Evolutionary conservation across 2,113 vertebrate genomes (phyloP).

Genomic region (Balaeniceps rex): DNA sequence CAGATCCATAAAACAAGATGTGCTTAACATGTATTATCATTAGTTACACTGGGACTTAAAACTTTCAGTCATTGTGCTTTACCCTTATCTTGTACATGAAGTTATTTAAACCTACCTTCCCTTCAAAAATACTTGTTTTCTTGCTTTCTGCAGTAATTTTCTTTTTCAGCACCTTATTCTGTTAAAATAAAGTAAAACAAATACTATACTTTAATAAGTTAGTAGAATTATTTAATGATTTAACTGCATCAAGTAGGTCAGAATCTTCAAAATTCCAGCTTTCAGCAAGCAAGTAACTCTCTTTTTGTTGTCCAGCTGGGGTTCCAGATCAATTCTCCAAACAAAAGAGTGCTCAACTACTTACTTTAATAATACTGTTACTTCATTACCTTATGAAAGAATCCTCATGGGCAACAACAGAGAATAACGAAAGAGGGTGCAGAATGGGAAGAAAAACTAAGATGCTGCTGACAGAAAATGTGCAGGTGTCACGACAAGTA

Average conservation of each 20-base stretch:
- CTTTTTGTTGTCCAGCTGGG: not conserved
- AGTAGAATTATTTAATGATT: not conserved
- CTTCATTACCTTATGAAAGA: not conserved
- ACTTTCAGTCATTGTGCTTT: not conserved
- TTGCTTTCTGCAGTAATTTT: slow-evolving; percentile 77
- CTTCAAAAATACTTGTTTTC: slow-evolving; percentile 75
- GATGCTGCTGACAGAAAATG: not conserved
- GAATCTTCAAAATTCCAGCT: not conserved
- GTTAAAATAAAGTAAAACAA: slow-evolving; percentile 47
- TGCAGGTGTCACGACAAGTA: not conserved
- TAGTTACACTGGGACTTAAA: not conserved
- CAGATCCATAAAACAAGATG: not conserved
- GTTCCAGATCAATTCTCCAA: not conserved
- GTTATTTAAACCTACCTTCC: slow-evolving; percentile 26
- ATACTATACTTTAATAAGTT: not conserved
- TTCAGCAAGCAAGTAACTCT: not conserved
- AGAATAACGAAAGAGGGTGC: not conserved
- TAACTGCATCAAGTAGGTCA: not conserved
- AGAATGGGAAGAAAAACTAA: not conserved
- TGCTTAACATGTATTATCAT: not conserved
- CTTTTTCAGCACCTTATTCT: slow-evolving; percentile 86
- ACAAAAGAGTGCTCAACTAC: not conserved
- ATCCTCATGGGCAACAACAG: not conserved
- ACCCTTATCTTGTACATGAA: not conserved
- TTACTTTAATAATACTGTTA: not conserved